Evolutionary conservation across 2,888 invertebrate genomes (phyloP).

Genomic region (Anthrax anthrax): DNA sequence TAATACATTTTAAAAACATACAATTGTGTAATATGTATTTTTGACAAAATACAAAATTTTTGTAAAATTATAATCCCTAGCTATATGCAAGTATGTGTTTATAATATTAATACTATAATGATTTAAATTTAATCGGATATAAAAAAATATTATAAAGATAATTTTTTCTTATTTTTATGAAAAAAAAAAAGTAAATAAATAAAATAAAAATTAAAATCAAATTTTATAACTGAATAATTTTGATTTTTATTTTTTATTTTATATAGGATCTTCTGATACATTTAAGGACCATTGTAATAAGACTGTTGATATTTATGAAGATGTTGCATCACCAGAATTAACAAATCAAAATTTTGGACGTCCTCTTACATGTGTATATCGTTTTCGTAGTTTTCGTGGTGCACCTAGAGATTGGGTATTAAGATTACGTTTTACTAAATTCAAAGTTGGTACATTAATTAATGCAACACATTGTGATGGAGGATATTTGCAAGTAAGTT

Average conservation of each 20-base stretch:
- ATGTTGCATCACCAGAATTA: slow-evolving; percentile 77
- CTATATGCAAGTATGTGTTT: no score
- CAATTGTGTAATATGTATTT: no score
- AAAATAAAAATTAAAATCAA: no score
- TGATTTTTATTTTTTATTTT: neutral
- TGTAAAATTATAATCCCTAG: no score
- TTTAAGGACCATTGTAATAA: slow-evolving; percentile 79
- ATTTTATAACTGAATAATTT: no score
- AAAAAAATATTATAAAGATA: no score
- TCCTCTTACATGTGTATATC: slow-evolving; percentile 79
- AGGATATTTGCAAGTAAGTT: slow-evolving; percentile 69
- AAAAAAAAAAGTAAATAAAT: no score
- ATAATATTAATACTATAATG: no score
- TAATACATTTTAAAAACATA: no score
- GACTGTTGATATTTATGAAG: slow-evolving; percentile 86
- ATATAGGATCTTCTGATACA: slow-evolving; percentile 22
- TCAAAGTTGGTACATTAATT: slow-evolving; percentile 75
- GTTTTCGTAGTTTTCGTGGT: slow-evolving; percentile 75
- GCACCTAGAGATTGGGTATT: slow-evolving; percentile 83
- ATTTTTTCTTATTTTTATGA: no score
- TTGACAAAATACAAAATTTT: no score
- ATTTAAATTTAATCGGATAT: no score
- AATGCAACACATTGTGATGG: slow-evolving; percentile 81
- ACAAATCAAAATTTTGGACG: slow-evolving; percentile 68
- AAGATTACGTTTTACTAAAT: slow-evolving; percentile 78